Percentiles rank a stretch among this genome's conserved stretches.
phyloP scores from a whole-genome alignment of 2,888 invertebrate species.

The Coleophora flavipennella region DNA sequence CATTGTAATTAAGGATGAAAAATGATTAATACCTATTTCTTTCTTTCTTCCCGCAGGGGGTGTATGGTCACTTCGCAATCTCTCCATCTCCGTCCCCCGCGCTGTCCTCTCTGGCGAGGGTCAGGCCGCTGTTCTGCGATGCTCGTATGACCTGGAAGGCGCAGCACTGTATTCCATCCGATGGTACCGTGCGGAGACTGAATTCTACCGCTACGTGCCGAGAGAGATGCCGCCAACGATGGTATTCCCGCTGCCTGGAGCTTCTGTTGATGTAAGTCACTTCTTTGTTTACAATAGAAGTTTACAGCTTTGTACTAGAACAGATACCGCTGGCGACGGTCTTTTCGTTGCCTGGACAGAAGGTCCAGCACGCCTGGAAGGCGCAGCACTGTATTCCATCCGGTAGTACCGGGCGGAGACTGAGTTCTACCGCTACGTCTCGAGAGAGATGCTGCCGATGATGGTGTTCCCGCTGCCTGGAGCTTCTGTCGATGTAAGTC shows the following conservation, averaged over 20 bases:
- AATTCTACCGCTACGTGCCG: constrained; percentile 84
- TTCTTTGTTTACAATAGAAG: no score
- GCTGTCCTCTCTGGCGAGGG: constrained; percentile 70
- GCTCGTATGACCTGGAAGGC: constrained; percentile 73
- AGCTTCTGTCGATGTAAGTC: constrained; percentile 81
- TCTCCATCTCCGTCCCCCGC: constrained; percentile 65
- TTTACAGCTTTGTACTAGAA: no score
- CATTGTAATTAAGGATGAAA: no score
- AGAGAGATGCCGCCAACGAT: constrained; percentile 79
- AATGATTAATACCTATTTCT: background rate
- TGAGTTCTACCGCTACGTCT: constrained; percentile 84
- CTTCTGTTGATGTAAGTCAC: constrained; percentile 82
- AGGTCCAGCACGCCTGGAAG: no score
- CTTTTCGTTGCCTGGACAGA: no score
- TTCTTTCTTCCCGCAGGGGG: constrained; percentile 37
- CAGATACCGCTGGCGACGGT: no score
- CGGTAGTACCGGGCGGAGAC: constrained; percentile 80
- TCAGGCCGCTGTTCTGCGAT: constrained; percentile 64
- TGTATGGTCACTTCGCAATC: constrained; percentile 60
- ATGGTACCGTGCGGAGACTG: constrained; percentile 81
- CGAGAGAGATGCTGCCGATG: constrained; percentile 79
- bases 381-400: constrained; percentile 77
- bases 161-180: constrained; percentile 77
- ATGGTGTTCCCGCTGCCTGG: constrained; percentile 78
- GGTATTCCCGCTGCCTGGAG: constrained; percentile 77